phyloP scores from a whole-genome alignment of 2,888 invertebrate genomes.

The Lithodes maja region DNA sequence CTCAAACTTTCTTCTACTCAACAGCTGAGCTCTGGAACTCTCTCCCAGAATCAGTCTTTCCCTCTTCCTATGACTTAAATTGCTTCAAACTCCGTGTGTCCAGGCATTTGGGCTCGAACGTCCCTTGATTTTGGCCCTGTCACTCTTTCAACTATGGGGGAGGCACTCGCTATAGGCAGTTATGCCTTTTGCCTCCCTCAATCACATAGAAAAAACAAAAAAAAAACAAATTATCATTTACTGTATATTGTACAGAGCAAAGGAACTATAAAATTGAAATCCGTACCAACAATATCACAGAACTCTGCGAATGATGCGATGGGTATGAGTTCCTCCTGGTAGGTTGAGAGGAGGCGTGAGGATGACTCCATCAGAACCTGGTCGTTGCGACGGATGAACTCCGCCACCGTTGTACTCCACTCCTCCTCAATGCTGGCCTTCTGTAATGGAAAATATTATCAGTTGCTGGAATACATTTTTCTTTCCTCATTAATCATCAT shows the following conservation, averaged over 20 bases:
- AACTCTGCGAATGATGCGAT: conserved; percentile 93
- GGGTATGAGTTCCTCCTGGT: conserved; percentile 92
- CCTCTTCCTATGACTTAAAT: no score
- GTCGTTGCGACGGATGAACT: conserved; percentile 95
- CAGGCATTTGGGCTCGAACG: no score
- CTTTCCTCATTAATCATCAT: no score
- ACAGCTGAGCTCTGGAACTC: no score
- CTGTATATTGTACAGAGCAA: not conserved
- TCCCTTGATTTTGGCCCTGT: no score
- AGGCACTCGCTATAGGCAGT: not conserved
- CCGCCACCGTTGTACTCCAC: conserved; percentile 93
- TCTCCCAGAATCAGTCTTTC: no score
- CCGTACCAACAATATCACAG: conserved; percentile 90
- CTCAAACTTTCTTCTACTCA: no score
- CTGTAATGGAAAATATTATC: no score
- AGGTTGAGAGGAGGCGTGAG: conserved; percentile 85
- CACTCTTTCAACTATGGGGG: no score
- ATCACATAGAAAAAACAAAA: not conserved
- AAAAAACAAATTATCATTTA: not conserved
- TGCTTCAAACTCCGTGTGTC: no score
- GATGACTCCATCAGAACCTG: conserved; percentile 91
- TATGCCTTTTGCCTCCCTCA: not conserved
- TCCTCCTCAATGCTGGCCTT: conserved; percentile 78
- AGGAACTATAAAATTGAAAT: not conserved
- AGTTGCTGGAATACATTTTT: no score